Evolutionary conservation across 1,140 invertebrate species (phyloP), one percentile per base, ranked within the genome.

Genomic region (Heterodera carotae): DNA sequence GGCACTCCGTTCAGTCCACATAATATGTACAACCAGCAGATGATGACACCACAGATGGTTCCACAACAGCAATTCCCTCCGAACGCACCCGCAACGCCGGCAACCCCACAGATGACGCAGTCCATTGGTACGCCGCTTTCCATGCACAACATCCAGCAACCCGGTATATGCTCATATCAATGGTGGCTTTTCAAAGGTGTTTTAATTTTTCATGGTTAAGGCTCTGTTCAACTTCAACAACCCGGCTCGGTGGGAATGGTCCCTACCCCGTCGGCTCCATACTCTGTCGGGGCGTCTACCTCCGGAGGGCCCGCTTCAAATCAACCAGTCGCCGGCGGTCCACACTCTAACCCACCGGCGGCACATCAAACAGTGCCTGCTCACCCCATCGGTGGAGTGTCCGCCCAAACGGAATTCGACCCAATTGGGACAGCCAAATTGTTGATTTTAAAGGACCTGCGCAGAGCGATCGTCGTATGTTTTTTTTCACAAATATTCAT

Each of bases 381-480:
- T 15, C 48, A 56, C 12, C 18, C 48, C 15, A 56, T 56, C 15
- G 48, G 48, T 18, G 48, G 48, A 56, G 48, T 4, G 12, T 56
- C 67, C 43, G 25, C 39, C 31, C 53, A 36, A 62, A 18, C 48
- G 15, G 72, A 74, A 25, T 62, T 74, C 15, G 72, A 74, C 33
- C 72, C 72, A n/a, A 74, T 74, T 31, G 56, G 39, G 25, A 29
- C 43, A 15, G 34, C 72, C 15, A 74, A 59, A 29, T 39, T 34
- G 27, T 74, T 74, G n/a, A 74, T 74, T 56, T 25, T 74, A 56
- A 74, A 74, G 56, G 72, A 74, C 64, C 64, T 74, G 25, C 59
- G 72, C 27, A 56, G 72, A 59, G 36, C 72, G 22, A 74, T 74
- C 34, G 56, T 62, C 33, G 72, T 62, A 62, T 31, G 39, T 18